phyloP scores from a whole-genome alignment of 2,797 vertebrate species.

The Mormyrus proboscirostris region DNA sequence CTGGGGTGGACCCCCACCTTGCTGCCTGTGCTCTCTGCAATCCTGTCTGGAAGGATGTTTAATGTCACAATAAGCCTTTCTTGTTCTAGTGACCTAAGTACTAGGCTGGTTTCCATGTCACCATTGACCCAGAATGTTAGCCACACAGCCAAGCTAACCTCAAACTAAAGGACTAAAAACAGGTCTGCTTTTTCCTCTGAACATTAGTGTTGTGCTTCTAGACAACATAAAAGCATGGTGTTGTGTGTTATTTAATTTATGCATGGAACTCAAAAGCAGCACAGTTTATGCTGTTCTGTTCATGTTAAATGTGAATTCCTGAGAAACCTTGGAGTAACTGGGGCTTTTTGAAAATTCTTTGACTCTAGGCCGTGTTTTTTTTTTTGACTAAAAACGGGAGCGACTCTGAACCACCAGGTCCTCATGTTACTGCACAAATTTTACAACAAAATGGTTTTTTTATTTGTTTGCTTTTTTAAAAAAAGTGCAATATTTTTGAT shows the following conservation, averaged over 20 bases:
- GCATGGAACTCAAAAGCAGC: neutral
- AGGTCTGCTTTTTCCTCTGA: neutral
- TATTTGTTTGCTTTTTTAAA: neutral
- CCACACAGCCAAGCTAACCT: neutral
- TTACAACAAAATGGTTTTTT: neutral
- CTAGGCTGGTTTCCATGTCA: neutral
- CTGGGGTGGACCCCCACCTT: neutral
- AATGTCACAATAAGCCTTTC: neutral
- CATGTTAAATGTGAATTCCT: neutral
- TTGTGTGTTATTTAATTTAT: neutral
- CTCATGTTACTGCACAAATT: neutral
- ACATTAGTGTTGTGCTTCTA: neutral
- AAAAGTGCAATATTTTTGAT: neutral
- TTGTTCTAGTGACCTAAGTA: neutral
- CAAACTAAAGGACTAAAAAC: neutral
- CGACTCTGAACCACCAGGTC: neutral
- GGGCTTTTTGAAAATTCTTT: neutral
- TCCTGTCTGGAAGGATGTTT: neutral
- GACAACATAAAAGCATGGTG: neutral
- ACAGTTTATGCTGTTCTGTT: neutral
- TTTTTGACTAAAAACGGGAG: neutral
- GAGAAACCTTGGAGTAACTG: neutral
- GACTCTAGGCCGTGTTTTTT: neutral
- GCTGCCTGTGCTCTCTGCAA: neutral
- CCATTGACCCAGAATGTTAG: neutral